Percentiles rank a stretch among this genome's conserved stretches.
phyloP scores from a whole-genome alignment of 2,113 vertebrate genomes.

The Cephalopholis sonnerati region DNA sequence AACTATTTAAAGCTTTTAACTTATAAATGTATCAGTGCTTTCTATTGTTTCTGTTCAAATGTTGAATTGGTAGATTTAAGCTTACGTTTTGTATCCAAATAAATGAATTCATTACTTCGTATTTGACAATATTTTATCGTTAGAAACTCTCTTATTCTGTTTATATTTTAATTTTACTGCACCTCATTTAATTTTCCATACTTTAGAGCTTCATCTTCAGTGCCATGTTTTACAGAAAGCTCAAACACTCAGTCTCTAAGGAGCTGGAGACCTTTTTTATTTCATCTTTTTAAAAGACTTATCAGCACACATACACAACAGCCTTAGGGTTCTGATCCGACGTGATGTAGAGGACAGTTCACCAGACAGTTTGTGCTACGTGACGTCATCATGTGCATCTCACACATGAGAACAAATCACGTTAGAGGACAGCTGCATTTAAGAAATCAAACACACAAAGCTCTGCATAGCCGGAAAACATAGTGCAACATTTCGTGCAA shows the following conservation, averaged over 20 bases:
- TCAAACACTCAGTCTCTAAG: neutral
- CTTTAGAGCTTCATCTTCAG: neutral
- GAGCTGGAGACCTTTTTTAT: neutral
- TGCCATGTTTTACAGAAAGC: neutral
- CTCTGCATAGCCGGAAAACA: neutral
- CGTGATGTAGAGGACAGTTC: neutral
- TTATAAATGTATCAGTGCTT: slow-evolving; percentile 20
- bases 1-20: neutral
- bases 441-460: neutral
- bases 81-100: neutral
- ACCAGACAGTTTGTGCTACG: neutral
- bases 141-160: neutral
- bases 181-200: neutral
- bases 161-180: neutral
- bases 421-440: neutral
- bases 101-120: neutral
- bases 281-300: neutral
- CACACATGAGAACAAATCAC: slow-evolving; percentile 1
- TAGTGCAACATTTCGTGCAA: slow-evolving; percentile 1
- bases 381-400: neutral
- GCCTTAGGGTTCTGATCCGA: neutral
- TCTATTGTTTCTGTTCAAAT: slow-evolving; percentile 1
- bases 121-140: neutral
- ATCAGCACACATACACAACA: neutral
- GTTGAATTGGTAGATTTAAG: neutral